Evolutionary conservation across 2,797 vertebrate species (phyloP).

Genomic region (Bradypodion pumilum): DNA sequence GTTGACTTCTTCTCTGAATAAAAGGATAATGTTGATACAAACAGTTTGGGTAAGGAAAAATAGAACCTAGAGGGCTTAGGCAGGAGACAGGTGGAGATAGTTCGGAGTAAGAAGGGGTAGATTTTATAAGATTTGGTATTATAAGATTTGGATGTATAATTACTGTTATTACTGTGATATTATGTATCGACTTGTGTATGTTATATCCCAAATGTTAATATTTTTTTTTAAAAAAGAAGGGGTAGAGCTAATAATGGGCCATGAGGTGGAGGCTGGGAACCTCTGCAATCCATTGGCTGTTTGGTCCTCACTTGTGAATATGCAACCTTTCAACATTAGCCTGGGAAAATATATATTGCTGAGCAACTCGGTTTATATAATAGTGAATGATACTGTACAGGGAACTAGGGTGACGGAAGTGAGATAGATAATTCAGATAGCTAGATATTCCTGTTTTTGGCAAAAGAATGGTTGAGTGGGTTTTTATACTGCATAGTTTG

Average conservation of each 20-base stretch:
- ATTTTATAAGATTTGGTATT: too few relatives aligned
- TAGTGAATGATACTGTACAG: not conserved
- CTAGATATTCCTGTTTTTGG: not conserved
- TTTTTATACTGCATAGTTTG: slow-evolving; percentile 15
- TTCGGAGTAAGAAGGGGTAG: not conserved
- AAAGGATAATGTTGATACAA: not conserved
- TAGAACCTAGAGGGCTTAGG: not conserved
- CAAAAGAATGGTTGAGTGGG: not conserved
- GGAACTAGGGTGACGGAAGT: not conserved
- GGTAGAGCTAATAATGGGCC: not conserved
- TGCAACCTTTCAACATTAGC: not conserved
- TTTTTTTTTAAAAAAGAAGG: too few relatives aligned
- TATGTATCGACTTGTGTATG: too few relatives aligned
- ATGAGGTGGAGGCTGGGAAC: not conserved
- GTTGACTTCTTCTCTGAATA: not conserved
- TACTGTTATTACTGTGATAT: too few relatives aligned
- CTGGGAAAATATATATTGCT: not conserved
- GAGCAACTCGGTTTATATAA: not conserved
- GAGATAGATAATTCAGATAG: not conserved
- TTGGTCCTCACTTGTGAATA: not conserved
- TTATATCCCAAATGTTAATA: too few relatives aligned
- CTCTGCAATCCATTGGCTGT: not conserved
- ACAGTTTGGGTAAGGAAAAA: not conserved
- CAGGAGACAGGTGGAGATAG: not conserved
- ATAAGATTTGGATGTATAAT: too few relatives aligned